Evolutionary conservation across 2,888 invertebrate species (phyloP), one percentile per base, ranked within the genome.

Genomic region (Pseudococcus viburni): DNA sequence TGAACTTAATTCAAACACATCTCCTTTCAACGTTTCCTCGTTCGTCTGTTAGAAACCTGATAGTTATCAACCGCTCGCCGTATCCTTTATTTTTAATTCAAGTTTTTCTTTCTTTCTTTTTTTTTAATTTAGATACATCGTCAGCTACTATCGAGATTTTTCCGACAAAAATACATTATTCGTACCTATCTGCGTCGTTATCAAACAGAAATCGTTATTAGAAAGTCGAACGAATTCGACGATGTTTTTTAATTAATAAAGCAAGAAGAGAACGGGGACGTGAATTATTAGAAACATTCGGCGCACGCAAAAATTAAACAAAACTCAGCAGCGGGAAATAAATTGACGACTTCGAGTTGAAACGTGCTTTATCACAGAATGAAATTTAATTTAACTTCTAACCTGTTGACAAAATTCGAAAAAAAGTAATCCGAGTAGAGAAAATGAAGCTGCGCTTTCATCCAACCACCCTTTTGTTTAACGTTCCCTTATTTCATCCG

Each of bases 321-420:
- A 64, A 64, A 64, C 19, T 64, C 64, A 6, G 64, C 19, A 73
- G 73, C 17, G 17, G 33, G 15, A 73, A 73, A 73, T 73, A 73
- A 73, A 73, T 73, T 73, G 73, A 73, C 73, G 73, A 73, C 73
- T 73, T 73, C 73, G 73, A 73, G 73, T 73, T 73, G 17, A 73
- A 73, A 33, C 73, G 33, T 33, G 73, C 73, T 73, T 33, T 73
- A 73, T 73, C 33, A 33, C 17, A 33, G 17, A 33, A 33, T 39
- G 33, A 73, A 73, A 73, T 73, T 73, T 73, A 73, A 73, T 73
- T 73, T 33, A 73, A 68, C 33, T 39, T 73, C 33, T 17, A 73
- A 73, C 73, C 33, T 73, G 73, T 73, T 73, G 73, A 73, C 73
- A 73, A 73, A 73, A 73, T 73, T 73, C 73, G 42, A 42, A 42